These are phyloP conservation scores for Gymnothorax reevesii DNA, from an alignment of 2,797 vertebrate genomes.

Conservation along the genomic window DNA sequence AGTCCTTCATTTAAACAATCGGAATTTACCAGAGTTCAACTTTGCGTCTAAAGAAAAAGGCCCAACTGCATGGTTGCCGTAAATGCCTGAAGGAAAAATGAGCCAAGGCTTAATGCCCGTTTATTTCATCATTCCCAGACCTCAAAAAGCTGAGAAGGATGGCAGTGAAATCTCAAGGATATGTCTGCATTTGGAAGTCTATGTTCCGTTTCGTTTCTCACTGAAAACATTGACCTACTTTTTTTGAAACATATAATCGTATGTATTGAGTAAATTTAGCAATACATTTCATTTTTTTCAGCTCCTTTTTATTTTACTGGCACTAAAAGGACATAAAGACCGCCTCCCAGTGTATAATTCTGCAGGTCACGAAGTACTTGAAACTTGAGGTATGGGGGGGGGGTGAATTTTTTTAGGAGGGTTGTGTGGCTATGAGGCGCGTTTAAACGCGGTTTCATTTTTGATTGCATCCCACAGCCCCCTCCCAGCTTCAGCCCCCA, in stretches of 20 bases:
- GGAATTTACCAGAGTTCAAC: constrained; percentile 15
- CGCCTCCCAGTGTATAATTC: neutral
- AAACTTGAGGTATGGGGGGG: neutral
- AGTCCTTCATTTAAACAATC: constrained; percentile 23
- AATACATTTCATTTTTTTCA: neutral
- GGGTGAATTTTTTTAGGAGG: neutral
- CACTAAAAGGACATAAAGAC: neutral
- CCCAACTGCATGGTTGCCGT: neutral
- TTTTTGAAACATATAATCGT: neutral
- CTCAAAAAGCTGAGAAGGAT: neutral
- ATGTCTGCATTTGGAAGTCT: neutral
- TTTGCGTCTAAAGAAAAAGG: neutral
- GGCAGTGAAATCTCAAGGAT: neutral
- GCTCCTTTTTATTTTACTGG: neutral
- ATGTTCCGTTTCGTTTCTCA: neutral
- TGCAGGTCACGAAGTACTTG: neutral
- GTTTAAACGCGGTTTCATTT: constrained; percentile 1
- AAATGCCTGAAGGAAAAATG: constrained; percentile 10
- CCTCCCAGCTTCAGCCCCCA: neutral
- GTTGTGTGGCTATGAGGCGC: neutral
- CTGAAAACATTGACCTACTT: neutral
- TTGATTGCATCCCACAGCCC: neutral
- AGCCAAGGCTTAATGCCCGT: neutral
- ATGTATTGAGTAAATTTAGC: neutral
- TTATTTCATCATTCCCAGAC: constrained; percentile 10